Percentiles rank a stretch among this genome's conserved stretches.
Conservation (phyloP, 2,888 invertebrate genomes). For the Steromphala cineraria region DNA sequence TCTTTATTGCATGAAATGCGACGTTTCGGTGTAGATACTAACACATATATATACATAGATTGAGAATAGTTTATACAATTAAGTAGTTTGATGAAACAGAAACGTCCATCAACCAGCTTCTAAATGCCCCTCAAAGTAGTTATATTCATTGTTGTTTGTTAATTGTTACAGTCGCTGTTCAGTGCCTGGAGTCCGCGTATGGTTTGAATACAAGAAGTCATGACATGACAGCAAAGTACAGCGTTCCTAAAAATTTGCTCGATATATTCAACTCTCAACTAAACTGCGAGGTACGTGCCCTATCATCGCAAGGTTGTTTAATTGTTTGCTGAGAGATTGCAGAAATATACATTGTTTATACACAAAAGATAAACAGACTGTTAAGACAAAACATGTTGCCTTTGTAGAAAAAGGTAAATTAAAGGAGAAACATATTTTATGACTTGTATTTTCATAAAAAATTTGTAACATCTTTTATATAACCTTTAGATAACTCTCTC, state of each 20-base stretch:
- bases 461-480: too few species aligned
- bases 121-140: too few species aligned
- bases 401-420: not conserved
- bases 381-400: not conserved
- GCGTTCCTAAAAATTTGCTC: constrained; percentile 74
- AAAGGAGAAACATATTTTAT: not conserved
- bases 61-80: too few species aligned
- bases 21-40: too few species aligned
- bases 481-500: too few species aligned
- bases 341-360: not conserved
- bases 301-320: not conserved
- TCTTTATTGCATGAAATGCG: too few species aligned
- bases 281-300: constrained; percentile 49
- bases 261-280: constrained; percentile 76
- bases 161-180: constrained; percentile 89
- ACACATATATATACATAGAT: too few species aligned
- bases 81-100: too few species aligned
- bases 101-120: too few species aligned
- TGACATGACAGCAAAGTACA: constrained; percentile 62
- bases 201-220: constrained; percentile 79
- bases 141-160: too few species aligned
- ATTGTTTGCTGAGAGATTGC: not conserved
- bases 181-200: constrained; percentile 94
- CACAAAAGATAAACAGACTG: not conserved
- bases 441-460: too few species aligned